phyloP scores from a whole-genome alignment of 37 sponge, comb jelly and placozoan species.

The Chondrosia reniformis region DNA sequence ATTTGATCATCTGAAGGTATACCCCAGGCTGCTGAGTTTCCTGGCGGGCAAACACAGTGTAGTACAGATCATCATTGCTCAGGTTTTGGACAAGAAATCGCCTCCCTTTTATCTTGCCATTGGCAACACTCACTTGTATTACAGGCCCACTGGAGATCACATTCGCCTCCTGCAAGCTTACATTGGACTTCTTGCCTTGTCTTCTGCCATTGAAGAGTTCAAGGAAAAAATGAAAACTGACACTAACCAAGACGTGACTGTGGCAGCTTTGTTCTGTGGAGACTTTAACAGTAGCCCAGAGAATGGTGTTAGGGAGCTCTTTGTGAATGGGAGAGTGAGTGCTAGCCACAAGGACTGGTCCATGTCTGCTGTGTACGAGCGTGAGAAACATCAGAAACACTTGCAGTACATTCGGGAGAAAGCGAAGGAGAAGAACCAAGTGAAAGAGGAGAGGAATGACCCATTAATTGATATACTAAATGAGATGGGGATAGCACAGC shows the following conservation, averaged over 20 bases:
- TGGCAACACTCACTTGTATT: slow-evolving; percentile 83
- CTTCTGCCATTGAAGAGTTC: slow-evolving; percentile 21
- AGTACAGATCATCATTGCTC: slow-evolving; percentile 25
- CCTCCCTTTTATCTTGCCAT: slow-evolving; percentile 29
- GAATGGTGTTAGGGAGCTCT: slow-evolving; percentile 59
- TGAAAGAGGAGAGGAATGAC: neutral
- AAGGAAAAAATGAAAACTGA: neutral
- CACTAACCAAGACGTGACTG: neutral
- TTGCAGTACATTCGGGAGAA: neutral
- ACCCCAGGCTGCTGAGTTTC: slow-evolving; percentile 21
- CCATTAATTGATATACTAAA: neutral
- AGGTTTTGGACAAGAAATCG: neutral
- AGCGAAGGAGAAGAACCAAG: neutral
- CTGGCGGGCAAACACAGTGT: slow-evolving; percentile 47
- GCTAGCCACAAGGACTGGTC: slow-evolving; percentile 56
- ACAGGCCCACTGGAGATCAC: slow-evolving; percentile 59
- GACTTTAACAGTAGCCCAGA: slow-evolving; percentile 89
- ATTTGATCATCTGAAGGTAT: neutral
- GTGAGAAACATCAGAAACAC: neutral
- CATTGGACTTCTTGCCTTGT: slow-evolving; percentile 29
- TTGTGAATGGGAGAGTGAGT: slow-evolving; percentile 34
- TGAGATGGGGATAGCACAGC: neutral
- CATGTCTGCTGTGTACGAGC: neutral
- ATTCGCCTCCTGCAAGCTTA: slow-evolving; percentile 73
- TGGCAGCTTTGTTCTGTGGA: slow-evolving; percentile 62